Conservation (phyloP, 2,888 invertebrate species). For the Agonopterix subpropinquella region DNA sequence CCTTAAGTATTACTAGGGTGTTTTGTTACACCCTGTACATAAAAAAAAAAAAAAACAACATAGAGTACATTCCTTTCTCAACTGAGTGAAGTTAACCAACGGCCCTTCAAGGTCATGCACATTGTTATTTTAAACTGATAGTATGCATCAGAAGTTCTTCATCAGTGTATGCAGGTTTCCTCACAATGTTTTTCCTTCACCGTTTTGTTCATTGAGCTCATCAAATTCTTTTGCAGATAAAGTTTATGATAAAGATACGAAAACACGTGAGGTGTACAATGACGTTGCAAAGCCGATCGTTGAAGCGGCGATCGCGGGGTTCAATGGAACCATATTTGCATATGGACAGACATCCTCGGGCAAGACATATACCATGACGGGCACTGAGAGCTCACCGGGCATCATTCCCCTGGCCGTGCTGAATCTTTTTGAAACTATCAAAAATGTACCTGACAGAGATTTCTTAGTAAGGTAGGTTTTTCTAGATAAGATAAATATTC, state of each 20-base stretch:
- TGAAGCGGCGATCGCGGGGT: conserved; percentile 81
- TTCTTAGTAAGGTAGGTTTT: conserved; percentile 80
- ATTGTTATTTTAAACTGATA: too few species aligned
- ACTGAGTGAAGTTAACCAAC: too few species aligned
- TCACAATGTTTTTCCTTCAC: too few species aligned
- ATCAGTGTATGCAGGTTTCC: too few species aligned
- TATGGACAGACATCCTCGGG: conserved; percentile 95
- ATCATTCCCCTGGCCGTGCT: conserved; percentile 84
- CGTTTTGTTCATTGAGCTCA: neutral
- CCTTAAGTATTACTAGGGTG: too few species aligned
- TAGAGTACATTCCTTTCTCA: too few species aligned
- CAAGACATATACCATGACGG: conserved; percentile 91
- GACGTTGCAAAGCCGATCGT: conserved; percentile 83
- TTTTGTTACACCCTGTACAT: too few species aligned
- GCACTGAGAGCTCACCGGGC: conserved; percentile 80
- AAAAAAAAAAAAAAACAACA: too few species aligned
- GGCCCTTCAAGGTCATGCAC: too few species aligned
- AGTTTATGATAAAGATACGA: conserved; percentile 78
- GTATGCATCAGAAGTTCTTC: too few species aligned
- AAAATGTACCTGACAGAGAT: conserved; percentile 77
- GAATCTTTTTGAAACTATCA: conserved; percentile 81
- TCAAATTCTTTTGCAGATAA: conserved; percentile 75
- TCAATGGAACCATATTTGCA: conserved; percentile 92
- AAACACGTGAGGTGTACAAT: conserved; percentile 79
- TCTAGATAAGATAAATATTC: too few species aligned